Conservation (phyloP, 2,797 vertebrate genomes). For the Pachyuromys duprasi region DNA sequence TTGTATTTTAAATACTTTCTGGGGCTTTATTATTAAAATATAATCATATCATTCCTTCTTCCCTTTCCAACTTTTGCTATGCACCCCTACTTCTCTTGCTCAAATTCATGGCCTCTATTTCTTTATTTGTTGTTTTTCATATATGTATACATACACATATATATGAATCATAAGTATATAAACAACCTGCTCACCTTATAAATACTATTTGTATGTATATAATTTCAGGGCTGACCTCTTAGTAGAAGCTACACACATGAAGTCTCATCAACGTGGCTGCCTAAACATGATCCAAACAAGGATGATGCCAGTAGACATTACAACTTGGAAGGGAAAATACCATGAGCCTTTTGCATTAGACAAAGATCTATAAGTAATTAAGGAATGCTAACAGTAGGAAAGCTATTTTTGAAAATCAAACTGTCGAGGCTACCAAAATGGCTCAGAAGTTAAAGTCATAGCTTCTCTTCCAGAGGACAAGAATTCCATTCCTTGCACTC, state of each 20-base stretch:
- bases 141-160: too few relatives aligned
- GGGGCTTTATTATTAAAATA: not conserved
- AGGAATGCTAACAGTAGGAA: not conserved
- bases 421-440: not conserved
- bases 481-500: not conserved
- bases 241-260: not conserved
- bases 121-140: not conserved
- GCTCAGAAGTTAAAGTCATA: not conserved
- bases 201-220: not conserved
- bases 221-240: not conserved
- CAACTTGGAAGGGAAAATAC: not conserved
- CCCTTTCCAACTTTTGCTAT: not conserved
- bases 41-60: not conserved
- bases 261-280: not conserved
- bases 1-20: not conserved
- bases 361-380: not conserved
- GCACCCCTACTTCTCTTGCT: not conserved
- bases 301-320: not conserved
- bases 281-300: not conserved
- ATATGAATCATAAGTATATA: not conserved
- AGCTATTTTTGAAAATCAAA: not conserved
- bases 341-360: not conserved
- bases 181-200: not conserved
- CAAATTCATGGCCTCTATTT: not conserved
- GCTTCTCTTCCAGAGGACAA: not conserved